These are phyloP conservation scores for Melanotaenia duboulayi DNA, from an alignment of 2,113 vertebrate genomes.

Conservation along the genomic window DNA sequence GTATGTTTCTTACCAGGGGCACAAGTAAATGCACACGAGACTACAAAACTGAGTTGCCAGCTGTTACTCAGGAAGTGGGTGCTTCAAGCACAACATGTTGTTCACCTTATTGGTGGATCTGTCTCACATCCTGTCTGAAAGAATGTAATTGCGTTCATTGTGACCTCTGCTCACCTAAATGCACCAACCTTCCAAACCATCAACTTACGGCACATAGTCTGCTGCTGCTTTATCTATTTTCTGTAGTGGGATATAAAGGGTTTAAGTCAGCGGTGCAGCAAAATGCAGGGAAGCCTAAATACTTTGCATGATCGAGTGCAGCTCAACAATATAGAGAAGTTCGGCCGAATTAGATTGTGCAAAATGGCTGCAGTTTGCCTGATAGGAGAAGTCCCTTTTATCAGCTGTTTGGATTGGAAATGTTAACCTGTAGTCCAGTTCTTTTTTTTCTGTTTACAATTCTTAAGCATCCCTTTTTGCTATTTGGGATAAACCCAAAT, in stretches of 20 bases:
- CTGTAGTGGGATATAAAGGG: slow-evolving; percentile 9
- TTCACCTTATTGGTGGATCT: background rate
- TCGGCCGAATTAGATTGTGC: background rate
- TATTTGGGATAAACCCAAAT: background rate
- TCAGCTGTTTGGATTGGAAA: background rate
- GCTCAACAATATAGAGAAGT: background rate
- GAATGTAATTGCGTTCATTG: background rate
- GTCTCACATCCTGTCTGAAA: background rate
- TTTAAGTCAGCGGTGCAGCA: slow-evolving; percentile 3
- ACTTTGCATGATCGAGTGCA: slow-evolving; percentile 4
- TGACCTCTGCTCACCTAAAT: background rate
- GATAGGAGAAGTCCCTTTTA: background rate
- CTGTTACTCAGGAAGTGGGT: slow-evolving; percentile 44
- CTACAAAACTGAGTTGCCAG: slow-evolving; percentile 11
- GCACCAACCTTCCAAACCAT: background rate
- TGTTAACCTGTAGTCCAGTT: background rate
- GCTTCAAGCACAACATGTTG: background rate
- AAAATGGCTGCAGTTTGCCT: slow-evolving; percentile 16
- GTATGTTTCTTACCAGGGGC: background rate
- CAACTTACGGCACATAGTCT: slow-evolving; percentile 6
- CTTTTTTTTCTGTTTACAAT: background rate
- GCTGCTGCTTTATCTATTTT: slow-evolving; percentile 35
- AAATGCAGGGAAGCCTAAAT: slow-evolving; percentile 11
- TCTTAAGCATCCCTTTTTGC: background rate
- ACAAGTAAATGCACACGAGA: slow-evolving; percentile 15